Conservation (phyloP, 2,888 invertebrate genomes). For the Hypselothyrea guttata region DNA sequence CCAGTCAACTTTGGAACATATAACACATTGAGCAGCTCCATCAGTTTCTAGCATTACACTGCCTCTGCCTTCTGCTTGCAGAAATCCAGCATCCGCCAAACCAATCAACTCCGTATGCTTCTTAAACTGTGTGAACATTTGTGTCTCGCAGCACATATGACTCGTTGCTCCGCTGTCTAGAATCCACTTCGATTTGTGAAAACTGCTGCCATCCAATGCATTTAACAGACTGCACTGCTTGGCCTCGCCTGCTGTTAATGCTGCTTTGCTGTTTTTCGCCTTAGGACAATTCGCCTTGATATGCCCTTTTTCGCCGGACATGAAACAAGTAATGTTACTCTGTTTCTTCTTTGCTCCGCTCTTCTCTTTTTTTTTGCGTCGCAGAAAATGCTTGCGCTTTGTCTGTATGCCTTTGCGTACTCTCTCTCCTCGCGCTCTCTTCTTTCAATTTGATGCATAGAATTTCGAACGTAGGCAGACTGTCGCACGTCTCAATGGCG, state of each 20-base stretch:
- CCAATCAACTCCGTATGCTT: conserved; percentile 7
- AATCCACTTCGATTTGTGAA: conserved; percentile 1
- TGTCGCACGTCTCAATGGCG: conserved; percentile 12
- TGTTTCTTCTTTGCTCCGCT: not conserved
- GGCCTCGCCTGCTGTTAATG: not conserved
- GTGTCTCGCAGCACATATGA: conserved; percentile 5
- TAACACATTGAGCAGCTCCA: not conserved
- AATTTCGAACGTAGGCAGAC: conserved; percentile 9
- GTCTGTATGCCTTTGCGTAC: not conserved
- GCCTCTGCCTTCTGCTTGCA: conserved; percentile 11
- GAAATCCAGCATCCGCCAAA: conserved; percentile 8
- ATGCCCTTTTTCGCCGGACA: conserved; percentile 4
- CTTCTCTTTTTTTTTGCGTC: not conserved
- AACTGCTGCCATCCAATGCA: conserved; percentile 8
- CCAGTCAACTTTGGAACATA: conserved; percentile 1
- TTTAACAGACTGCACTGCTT: conserved; percentile 1
- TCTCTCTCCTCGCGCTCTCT: conserved; percentile 5
- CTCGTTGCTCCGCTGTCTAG: conserved; percentile 17
- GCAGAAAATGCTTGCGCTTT: not conserved
- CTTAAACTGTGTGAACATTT: conserved; percentile 6
- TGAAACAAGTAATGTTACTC: not conserved
- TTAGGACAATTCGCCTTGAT: not conserved
- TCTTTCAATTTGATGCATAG: conserved; percentile 11
- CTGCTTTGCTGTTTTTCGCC: not conserved
- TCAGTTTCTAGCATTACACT: not conserved